Percentiles rank a stretch among this genome's conserved stretches.
phyloP scores from a whole-genome alignment of 2,113 vertebrate species.

The Apus apus region DNA sequence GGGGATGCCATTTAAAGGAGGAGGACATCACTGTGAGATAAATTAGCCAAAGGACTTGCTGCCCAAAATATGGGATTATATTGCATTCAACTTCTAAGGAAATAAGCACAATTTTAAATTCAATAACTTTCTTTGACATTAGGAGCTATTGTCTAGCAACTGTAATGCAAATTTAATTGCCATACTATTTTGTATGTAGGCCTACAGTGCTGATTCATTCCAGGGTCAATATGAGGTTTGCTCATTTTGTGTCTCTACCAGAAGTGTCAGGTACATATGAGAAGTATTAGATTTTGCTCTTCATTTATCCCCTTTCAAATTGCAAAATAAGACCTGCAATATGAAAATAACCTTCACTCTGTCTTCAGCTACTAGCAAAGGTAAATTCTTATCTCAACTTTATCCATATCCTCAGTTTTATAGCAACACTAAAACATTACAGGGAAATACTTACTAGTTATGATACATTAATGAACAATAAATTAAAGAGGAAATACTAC shows the following conservation, averaged over 20 bases:
- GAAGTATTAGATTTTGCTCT: not conserved
- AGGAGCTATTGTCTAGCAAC: not conserved
- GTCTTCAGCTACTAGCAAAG: constrained; percentile 36
- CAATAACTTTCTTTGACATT: not conserved
- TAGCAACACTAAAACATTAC: constrained; percentile 53
- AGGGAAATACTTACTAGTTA: constrained; percentile 53
- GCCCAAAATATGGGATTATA: not conserved
- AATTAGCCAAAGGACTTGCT: not conserved
- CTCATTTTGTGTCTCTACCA: not conserved
- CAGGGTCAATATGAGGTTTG: not conserved
- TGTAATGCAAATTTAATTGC: constrained; percentile 7
- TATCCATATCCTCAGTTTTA: constrained; percentile 22
- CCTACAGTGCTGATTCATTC: not conserved
- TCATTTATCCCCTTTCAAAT: not conserved
- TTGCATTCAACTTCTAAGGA: not conserved
- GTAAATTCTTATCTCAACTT: constrained; percentile 26
- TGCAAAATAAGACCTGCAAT: not conserved
- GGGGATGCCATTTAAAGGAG: not conserved
- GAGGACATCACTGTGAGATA: not conserved
- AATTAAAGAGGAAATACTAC: constrained; percentile 60
- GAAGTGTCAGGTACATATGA: not conserved
- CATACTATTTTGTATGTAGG: not conserved
- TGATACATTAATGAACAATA: constrained; percentile 69
- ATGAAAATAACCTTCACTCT: constrained; percentile 23
- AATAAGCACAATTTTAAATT: constrained; percentile 23